Evolutionary conservation across 2,797 vertebrate species (phyloP), one percentile per base, ranked within the genome.

Genomic region (Jordanella pulchra): DNA sequence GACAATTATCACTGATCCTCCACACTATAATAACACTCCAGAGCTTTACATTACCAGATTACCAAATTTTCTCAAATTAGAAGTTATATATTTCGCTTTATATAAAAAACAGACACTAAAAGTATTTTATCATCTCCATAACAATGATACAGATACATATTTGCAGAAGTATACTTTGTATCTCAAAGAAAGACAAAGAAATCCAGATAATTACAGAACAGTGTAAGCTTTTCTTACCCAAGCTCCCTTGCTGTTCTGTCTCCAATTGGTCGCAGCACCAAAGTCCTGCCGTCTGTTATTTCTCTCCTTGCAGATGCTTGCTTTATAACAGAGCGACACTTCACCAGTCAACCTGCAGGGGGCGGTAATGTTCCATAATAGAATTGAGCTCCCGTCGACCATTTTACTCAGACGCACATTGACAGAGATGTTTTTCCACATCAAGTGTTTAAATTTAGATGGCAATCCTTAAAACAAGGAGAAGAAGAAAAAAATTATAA

Each of bases 271-370:
- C 35, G 3, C 67, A 17, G 68, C 60, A 30, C 3, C 14, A 60
- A 89, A 69, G n/a, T 66, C 39, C 39, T 84, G 77, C 55, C 72
- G 88, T 15, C 83, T 80, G n/a, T 82, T 80, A 3, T 67, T 68
- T 1, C 88, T 71, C 64, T 91, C 89, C 2, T 3, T 75, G 80
- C 93, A 94, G 51, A 25, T 27, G 18, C 11, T 30, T 5, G 50
- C 32, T 25, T 32, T 74, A 28, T 87, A 92, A 76, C 96, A 97
- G 5, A 94, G 94, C 84, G 92, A 90, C 72, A 96, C 84, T 65
- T 95, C 84, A 0, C 90, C 96, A 0, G 81, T 51, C 72, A 97
- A 71, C 13, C 91, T 88, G 0, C 98, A 99, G 27, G 95, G 95
- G 0, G 94, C 92, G 0, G 87, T 86, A 25, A 99, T 7, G 50